These are phyloP conservation scores for Ceratothoa steindachneri DNA, from an alignment of 2,888 invertebrate species.

Conservation along the genomic window DNA sequence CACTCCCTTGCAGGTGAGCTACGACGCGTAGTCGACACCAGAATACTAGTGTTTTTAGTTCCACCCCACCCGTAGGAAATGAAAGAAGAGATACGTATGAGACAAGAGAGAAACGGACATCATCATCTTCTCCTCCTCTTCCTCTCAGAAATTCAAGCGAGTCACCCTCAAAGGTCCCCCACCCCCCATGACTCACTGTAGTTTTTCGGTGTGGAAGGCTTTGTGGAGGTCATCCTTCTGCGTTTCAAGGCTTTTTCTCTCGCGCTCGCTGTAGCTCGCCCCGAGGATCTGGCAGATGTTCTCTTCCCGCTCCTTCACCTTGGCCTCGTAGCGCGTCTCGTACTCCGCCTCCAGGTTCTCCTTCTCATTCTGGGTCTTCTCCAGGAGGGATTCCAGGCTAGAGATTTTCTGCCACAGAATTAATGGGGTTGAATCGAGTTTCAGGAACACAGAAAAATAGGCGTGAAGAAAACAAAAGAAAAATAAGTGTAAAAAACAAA, in stretches of 20 bases:
- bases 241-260: constrained; percentile 26
- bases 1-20: no score
- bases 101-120: no score
- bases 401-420: constrained; percentile 26
- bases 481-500: no score
- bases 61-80: no score
- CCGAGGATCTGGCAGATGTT: constrained; percentile 48
- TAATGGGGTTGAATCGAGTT: neutral
- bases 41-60: no score
- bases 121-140: no score
- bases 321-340: constrained; percentile 50
- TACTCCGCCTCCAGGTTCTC: constrained; percentile 54
- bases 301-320: constrained; percentile 52
- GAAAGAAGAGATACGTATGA: no score
- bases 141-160: no score
- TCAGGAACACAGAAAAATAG: no score
- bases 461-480: no score
- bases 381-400: constrained; percentile 5
- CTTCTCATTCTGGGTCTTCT: constrained; percentile 51
- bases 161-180: no score
- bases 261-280: constrained; percentile 35
- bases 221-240: constrained; percentile 12
- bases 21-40: no score
- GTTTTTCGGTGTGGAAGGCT: neutral
- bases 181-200: neutral